Conservation (phyloP, 2,888 invertebrate species). For the Chrysodeixis includens region DNA sequence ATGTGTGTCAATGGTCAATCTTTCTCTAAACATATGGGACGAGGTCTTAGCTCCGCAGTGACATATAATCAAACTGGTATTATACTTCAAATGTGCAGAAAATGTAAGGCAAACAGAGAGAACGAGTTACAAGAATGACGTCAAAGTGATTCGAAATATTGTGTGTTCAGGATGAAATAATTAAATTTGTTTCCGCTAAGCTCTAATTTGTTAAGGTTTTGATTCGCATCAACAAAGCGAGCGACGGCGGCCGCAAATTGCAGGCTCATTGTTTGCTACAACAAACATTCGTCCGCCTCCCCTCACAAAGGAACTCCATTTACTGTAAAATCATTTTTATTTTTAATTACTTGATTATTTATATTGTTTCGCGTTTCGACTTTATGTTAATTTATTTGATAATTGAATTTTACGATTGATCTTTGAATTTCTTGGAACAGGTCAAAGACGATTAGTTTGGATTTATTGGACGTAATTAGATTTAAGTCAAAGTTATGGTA, state of each 20-base stretch:
- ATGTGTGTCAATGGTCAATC: no score
- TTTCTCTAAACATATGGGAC: no score
- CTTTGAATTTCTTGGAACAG: background rate
- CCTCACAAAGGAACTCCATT: conserved; percentile 83
- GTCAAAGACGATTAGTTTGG: conserved; percentile 12
- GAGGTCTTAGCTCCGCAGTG: no score
- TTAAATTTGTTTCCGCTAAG: conserved; percentile 72
- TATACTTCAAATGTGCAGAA: no score
- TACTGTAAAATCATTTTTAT: conserved; percentile 78
- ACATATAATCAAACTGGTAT: no score
- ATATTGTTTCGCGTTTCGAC: conserved; percentile 16
- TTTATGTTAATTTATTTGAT: background rate
- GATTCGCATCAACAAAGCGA: conserved; percentile 83
- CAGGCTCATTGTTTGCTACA: conserved; percentile 85
- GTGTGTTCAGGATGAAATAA: conserved; percentile 67
- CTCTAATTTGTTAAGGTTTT: conserved; percentile 81
- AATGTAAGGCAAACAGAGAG: no score
- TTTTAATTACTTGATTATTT: conserved; percentile 67
- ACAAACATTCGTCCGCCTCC: conserved; percentile 86
- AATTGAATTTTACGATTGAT: background rate
- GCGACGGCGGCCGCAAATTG: conserved; percentile 84
- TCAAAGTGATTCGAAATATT: conserved; percentile 58
- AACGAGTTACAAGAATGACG: conserved; percentile 40
- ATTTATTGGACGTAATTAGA: conserved; percentile 19
- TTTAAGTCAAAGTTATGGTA: background rate